phyloP scores from a whole-genome alignment of 2,888 invertebrate species.

The Caenorhabditis sinica region DNA sequence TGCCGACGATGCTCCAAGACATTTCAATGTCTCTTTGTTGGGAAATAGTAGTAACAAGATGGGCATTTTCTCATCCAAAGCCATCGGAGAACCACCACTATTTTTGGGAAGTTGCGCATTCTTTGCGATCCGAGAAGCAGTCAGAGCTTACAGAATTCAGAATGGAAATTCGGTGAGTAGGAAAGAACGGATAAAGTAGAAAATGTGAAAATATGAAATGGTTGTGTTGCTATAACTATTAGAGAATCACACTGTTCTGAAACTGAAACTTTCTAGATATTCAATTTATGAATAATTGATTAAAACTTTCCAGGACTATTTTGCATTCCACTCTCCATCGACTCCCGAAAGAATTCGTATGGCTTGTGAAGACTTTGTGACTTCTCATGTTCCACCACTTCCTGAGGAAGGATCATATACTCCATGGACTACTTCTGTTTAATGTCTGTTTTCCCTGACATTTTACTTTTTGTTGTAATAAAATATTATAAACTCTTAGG shows the following conservation, averaged over 20 bases:
- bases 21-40: conserved; percentile 94
- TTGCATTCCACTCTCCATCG: conserved; percentile 89
- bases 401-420: conserved; percentile 68
- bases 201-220: no score
- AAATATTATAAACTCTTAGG: no score
- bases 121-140: conserved; percentile 92
- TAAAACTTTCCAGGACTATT: conserved; percentile 85
- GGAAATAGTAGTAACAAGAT: conserved; percentile 93
- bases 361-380: conserved; percentile 89
- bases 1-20: conserved; percentile 92
- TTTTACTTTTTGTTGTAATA: no score
- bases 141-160: conserved; percentile 88
- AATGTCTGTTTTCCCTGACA: no score
- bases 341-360: conserved; percentile 93
- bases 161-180: conserved; percentile 84
- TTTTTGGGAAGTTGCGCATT: conserved; percentile 92
- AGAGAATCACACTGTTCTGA: no score
- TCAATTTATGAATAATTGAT: no score
- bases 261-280: no score
- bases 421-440: conserved; percentile 70
- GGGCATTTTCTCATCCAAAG: conserved; percentile 97
- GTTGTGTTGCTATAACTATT: no score
- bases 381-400: conserved; percentile 60
- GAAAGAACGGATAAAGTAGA: no score
- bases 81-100: conserved; percentile 95